Base-by-base conservation (phyloP, 1,140 invertebrate genomes). In the Drosophila subobscura region DNA sequence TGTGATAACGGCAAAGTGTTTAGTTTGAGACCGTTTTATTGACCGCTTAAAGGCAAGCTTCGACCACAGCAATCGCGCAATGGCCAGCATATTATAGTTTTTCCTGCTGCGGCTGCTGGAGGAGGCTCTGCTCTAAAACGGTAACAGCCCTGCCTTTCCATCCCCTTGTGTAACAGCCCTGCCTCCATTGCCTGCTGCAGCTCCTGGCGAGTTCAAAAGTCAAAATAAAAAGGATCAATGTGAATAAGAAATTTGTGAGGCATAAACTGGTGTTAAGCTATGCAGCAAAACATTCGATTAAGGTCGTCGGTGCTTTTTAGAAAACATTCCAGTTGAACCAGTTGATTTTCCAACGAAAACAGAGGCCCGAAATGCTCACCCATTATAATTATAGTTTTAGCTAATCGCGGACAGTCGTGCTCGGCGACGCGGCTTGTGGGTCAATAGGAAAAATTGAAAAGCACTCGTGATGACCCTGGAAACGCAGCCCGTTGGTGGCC, bases 81-180 rank as follows among this genome's bases (percentile, higher is more conserved):
- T 86, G 81, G 59, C 72, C 25, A 40, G 55, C 25, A 73, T 60
- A 75, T 86, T 77, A 70, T 86, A 86, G 81, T 81, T 88, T 77
- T 55, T 44, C 14, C 53, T 63, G 65, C 60, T 47, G 79, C 79
- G 65, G 72, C 77, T 75, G 75, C 75, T 79, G 79, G 52, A 33
- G 63, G 63, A 70, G 53, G 57, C 20, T 64, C 60, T 53, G 46
- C 53, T 71, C 53, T 50, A 79, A 74, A 77, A 74, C 79, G 79
- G 79, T 83, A 83, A 84, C 79, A 78, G 75, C 61, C 79, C 72
- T 72, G 77, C 80, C 72, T 73, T 65, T 40, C 61, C 60, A 54
- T 54, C 60, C 74, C 80, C 80, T 84, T 84, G 80, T 84, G 63
- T 84, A 86, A 84, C 74, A 73, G 27, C 73, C 78, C 78, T 80